Evolutionary conservation across 2,113 vertebrate genomes (phyloP).

Genomic region (Vulpes lagopus): DNA sequence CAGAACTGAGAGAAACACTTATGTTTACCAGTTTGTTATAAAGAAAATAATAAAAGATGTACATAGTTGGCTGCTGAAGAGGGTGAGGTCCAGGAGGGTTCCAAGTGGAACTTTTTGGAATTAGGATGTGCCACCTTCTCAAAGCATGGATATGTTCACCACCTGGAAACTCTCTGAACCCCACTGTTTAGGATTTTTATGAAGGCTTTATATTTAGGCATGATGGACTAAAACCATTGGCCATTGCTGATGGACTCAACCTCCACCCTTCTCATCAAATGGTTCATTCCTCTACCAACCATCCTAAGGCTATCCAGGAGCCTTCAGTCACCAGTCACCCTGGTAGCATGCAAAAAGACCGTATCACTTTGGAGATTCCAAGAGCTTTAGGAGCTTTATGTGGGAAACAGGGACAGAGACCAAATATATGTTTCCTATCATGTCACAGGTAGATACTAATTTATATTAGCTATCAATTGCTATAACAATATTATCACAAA

Average conservation of each 20-base stretch:
- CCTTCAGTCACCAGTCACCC: background rate
- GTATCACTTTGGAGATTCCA: background rate
- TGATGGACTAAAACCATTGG: background rate
- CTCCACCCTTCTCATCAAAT: background rate
- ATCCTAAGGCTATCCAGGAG: background rate
- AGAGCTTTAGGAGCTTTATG: background rate
- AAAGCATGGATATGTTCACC: background rate
- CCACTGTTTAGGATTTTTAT: background rate
- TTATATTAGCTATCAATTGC: background rate
- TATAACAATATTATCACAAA: background rate
- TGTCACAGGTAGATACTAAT: background rate
- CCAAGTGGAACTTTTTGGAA: background rate
- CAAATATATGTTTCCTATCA: background rate
- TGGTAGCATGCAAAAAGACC: background rate
- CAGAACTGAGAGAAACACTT: background rate
- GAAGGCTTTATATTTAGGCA: background rate
- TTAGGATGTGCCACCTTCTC: background rate
- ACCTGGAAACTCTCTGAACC: background rate
- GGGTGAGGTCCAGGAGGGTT: background rate
- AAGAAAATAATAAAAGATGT: background rate
- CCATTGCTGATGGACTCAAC: background rate
- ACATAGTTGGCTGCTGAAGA: background rate
- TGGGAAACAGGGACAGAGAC: background rate
- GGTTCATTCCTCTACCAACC: background rate
- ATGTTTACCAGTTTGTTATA: background rate